Percentiles rank a stretch among this genome's conserved stretches.
Conservation (phyloP, 1,140 invertebrate genomes). For the Drosophila dunni region DNA sequence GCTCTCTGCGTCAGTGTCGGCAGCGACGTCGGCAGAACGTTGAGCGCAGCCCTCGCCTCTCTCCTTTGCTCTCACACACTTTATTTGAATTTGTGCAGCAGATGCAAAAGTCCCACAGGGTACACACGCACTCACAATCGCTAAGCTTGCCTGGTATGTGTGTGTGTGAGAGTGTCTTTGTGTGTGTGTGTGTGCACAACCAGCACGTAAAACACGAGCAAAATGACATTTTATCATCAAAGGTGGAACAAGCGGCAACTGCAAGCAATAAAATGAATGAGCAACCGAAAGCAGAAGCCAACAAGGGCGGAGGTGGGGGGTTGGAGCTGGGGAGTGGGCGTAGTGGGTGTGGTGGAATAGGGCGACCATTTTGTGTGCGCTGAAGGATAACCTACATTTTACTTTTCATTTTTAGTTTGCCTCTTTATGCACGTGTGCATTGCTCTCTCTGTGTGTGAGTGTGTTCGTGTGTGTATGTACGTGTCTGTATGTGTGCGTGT, state of each 20-base stretch:
- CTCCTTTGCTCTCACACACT: background rate
- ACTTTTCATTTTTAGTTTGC: conserved; percentile 80
- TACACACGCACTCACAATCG: conserved; percentile 6
- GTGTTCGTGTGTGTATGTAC: conserved; percentile 19
- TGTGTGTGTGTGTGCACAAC: conserved; percentile 6
- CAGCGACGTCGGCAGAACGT: too few relatives aligned
- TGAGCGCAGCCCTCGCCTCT: too few relatives aligned
- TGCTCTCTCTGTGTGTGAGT: background rate
- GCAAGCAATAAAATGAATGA: conserved; percentile 56
- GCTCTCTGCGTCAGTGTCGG: too few relatives aligned
- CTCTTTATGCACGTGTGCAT: conserved; percentile 68
- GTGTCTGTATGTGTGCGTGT: conserved; percentile 1
- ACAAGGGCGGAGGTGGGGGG: background rate
- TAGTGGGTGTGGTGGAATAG: background rate
- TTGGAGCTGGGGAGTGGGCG: background rate
- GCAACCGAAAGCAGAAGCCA: conserved; percentile 37
- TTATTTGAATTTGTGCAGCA: too few relatives aligned
- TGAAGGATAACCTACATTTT: conserved; percentile 82
- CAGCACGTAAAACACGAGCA: conserved; percentile 76
- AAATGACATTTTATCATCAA: conserved; percentile 83
- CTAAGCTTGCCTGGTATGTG: too few relatives aligned
- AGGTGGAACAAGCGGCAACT: conserved; percentile 63
- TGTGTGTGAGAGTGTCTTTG: too few relatives aligned
- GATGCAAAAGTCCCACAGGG: too few relatives aligned
- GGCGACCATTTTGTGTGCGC: conserved; percentile 70